Conservation (phyloP, 2,797 vertebrate genomes). For the Enoplosus armatus region DNA sequence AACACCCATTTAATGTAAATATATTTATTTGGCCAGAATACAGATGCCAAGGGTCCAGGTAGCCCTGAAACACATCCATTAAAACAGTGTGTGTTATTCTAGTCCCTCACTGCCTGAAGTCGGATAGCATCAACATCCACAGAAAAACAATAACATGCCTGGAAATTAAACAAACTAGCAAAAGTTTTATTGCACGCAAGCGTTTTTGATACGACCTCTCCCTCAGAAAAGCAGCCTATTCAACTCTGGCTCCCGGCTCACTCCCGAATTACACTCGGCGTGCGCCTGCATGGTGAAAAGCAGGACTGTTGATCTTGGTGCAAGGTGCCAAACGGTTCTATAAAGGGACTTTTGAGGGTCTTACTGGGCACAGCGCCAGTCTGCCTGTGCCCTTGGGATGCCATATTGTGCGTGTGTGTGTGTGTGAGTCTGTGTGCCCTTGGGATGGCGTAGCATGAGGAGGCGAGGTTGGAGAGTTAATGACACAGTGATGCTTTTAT, state of each 20-base stretch:
- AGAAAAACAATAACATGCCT: constrained; percentile 77
- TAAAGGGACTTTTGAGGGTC: constrained; percentile 82
- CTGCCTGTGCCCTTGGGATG: constrained; percentile 66
- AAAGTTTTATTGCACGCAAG: constrained; percentile 75
- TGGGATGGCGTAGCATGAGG: constrained; percentile 40
- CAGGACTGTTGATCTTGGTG: constrained; percentile 76
- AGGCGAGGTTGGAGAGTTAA: constrained; percentile 51
- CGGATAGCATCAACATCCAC: constrained; percentile 64
- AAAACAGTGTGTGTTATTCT: constrained; percentile 72
- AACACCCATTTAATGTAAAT: constrained; percentile 19
- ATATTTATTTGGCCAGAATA: constrained; percentile 17
- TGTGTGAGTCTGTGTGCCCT: constrained; percentile 32
- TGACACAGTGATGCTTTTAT: constrained; percentile 50
- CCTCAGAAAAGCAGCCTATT: constrained; percentile 59
- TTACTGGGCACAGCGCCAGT: constrained; percentile 64
- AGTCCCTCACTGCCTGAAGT: constrained; percentile 49
- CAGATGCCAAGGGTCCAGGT: constrained; percentile 28
- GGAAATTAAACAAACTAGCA: constrained; percentile 73
- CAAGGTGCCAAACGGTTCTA: constrained; percentile 76
- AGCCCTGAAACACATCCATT: constrained; percentile 58
- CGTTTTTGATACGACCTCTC: constrained; percentile 72
- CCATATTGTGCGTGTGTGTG: constrained; percentile 44
- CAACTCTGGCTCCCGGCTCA: constrained; percentile 58
- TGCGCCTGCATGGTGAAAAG: constrained; percentile 61
- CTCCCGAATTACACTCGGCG: constrained; percentile 45